Evolutionary conservation across 2,797 vertebrate species (phyloP).

Genomic region (Gymnodraco acuticeps): DNA sequence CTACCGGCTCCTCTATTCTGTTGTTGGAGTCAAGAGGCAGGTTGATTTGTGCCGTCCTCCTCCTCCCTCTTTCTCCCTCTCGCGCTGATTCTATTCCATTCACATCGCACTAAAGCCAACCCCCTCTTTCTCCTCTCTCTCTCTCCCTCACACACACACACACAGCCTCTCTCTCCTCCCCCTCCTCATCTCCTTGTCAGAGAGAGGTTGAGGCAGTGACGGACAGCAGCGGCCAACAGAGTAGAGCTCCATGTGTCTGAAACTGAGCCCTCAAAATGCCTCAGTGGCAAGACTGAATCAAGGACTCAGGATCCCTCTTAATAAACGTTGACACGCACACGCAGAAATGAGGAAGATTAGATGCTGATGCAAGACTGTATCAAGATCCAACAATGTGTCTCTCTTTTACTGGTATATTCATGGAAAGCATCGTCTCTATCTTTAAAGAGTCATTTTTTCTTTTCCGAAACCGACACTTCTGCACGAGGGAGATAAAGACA

Average conservation of each 20-base stretch:
- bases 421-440: conserved; percentile 8
- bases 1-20: conserved; percentile 69
- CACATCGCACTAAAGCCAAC: conserved; percentile 84
- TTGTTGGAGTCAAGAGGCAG: conserved; percentile 83
- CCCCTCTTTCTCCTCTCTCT: conserved; percentile 74
- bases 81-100: conserved; percentile 84
- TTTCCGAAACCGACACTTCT: conserved; percentile 50
- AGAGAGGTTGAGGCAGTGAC: conserved; percentile 63
- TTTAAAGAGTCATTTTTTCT: conserved; percentile 39
- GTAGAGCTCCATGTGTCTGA: conserved; percentile 43
- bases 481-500: conserved; percentile 55
- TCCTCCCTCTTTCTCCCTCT: conserved; percentile 73
- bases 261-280: conserved; percentile 40
- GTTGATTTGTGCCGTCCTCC: conserved; percentile 84
- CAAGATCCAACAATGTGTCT: conserved; percentile 19
- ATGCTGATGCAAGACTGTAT: conserved; percentile 42
- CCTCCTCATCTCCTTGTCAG: conserved; percentile 69
- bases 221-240: conserved; percentile 52
- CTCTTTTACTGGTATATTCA: conserved; percentile 38
- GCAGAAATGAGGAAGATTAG: conserved; percentile 8
- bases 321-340: neutral
- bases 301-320: neutral
- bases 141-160: conserved; percentile 44
- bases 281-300: conserved; percentile 24
- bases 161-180: conserved; percentile 64